phyloP scores from a whole-genome alignment of 2,888 invertebrate species.

The Incurvaria masculella region DNA sequence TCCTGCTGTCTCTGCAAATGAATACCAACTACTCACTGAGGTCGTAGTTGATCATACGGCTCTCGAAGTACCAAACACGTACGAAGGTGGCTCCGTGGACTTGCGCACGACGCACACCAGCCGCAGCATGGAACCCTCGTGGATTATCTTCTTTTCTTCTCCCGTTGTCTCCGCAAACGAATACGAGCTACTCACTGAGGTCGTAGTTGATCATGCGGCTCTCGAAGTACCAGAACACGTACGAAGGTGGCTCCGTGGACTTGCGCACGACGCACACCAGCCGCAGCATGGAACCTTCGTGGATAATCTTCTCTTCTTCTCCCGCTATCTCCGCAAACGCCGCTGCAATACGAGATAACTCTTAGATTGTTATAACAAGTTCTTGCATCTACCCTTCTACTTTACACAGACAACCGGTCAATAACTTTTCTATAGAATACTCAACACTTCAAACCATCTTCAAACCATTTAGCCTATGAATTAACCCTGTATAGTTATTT shows the following conservation, averaged over 20 bases:
- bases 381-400: too few species aligned
- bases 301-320: conserved; percentile 66
- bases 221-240: conserved; percentile 82
- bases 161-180: conserved; percentile 69
- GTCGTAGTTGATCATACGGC: conserved; percentile 84
- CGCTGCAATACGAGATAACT: conserved; percentile 54
- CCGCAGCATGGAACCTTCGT: conserved; percentile 67
- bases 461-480: too few species aligned
- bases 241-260: conserved; percentile 66
- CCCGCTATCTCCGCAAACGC: conserved; percentile 70
- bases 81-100: conserved; percentile 66
- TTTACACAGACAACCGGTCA: too few species aligned
- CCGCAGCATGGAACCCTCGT: conserved; percentile 67
- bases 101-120: conserved; percentile 67
- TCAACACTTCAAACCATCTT: too few species aligned
- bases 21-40: conserved; percentile 58
- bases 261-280: conserved; percentile 67
- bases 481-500: too few species aligned
- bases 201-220: conserved; percentile 86
- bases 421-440: too few species aligned
- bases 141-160: conserved; percentile 66
- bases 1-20: conserved; percentile 67
- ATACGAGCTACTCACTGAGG: conserved; percentile 57
- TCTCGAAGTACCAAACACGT: conserved; percentile 83
- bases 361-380: too few species aligned